Conservation (phyloP, 64 coral and sea anemone genomes). For the Stichodactyla helianthus region DNA sequence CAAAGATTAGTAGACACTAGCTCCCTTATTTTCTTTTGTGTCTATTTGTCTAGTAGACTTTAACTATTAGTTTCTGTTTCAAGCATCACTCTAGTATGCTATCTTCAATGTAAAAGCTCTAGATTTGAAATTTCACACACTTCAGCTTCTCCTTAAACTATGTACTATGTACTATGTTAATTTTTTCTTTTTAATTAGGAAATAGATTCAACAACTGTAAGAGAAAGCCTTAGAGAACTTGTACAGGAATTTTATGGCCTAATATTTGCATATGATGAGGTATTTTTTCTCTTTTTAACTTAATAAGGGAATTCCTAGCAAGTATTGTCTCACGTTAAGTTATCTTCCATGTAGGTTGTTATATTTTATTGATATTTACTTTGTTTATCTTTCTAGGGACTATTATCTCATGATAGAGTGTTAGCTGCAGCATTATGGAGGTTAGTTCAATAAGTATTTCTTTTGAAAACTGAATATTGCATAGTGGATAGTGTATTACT, state of each 20-base stretch:
- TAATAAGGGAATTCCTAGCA: neutral
- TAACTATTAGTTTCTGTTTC: too few relatives aligned
- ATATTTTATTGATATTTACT: neutral
- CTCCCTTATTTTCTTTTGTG: too few relatives aligned
- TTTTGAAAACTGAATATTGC: too few relatives aligned
- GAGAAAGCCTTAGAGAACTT: constrained; percentile 70
- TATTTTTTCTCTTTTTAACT: neutral
- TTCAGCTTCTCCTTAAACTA: neutral
- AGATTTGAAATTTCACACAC: too few relatives aligned
- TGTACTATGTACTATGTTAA: neutral
- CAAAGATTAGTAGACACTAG: too few relatives aligned
- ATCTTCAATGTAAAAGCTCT: too few relatives aligned
- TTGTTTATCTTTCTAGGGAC: constrained; percentile 30
- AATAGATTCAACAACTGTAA: constrained; percentile 55
- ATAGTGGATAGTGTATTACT: too few relatives aligned
- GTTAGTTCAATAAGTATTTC: constrained; percentile 10
- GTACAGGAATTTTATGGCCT: constrained; percentile 89
- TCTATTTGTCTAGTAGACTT: too few relatives aligned
- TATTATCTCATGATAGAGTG: constrained; percentile 89
- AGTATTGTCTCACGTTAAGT: too few relatives aligned
- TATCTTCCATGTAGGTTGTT: too few relatives aligned
- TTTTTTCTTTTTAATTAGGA: constrained; percentile 39
- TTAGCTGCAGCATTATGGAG: constrained; percentile 92
- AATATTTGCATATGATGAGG: constrained; percentile 93
- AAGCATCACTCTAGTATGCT: too few relatives aligned